Conservation (phyloP, 2,113 vertebrate genomes). For the Percopsis transmontana region DNA sequence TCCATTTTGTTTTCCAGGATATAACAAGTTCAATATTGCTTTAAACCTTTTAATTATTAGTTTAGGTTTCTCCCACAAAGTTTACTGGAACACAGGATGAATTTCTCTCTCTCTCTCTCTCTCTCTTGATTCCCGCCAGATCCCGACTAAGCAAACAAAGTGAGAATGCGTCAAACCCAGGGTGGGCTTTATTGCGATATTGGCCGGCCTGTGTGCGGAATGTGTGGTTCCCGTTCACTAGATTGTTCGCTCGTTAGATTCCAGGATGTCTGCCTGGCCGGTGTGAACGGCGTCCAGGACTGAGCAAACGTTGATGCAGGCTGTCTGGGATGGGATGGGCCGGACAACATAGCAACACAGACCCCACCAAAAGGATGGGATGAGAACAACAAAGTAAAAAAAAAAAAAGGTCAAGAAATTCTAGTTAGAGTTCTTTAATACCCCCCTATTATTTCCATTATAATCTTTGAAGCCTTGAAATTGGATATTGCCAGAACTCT, state of each 20-base stretch:
- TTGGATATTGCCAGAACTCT: too few species aligned
- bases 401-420: not conserved
- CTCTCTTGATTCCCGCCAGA: conserved; percentile 26
- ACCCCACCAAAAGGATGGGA: not conserved
- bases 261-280: conserved; percentile 9
- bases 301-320: not conserved
- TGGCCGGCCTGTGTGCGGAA: not conserved
- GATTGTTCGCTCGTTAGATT: not conserved
- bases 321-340: not conserved
- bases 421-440: too few species aligned
- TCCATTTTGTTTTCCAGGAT: too few species aligned
- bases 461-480: too few species aligned
- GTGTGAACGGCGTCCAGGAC: not conserved
- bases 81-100: too few species aligned
- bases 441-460: too few species aligned
- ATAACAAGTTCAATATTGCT: not conserved
- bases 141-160: conserved; percentile 22
- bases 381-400: not conserved
- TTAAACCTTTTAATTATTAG: too few species aligned
- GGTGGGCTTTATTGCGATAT: conserved; percentile 5
- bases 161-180: conserved; percentile 11
- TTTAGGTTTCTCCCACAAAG: too few species aligned
- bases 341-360: conserved; percentile 18
- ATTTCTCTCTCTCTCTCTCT: not conserved
- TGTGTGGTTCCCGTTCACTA: not conserved